Percentiles rank a stretch among this genome's conserved stretches.
These are phyloP conservation scores for Limenitis camilla DNA, from an alignment of 2,888 invertebrate genomes.

Conservation along the genomic window DNA sequence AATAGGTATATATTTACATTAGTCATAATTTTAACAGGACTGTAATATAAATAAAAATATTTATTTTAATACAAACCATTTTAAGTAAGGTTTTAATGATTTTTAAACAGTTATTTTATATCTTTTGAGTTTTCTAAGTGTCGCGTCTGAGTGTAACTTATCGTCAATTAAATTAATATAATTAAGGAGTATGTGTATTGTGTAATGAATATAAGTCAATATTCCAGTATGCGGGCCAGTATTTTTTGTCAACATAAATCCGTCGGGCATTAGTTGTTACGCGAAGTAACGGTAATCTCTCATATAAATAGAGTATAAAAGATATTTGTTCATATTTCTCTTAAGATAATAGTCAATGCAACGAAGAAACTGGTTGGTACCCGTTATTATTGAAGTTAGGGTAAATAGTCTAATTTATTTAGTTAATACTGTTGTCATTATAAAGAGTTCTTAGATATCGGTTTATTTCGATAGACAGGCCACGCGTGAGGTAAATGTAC, in stretches of 20 bases:
- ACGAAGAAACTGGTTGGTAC: constrained; percentile 20
- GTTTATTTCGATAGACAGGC: constrained; percentile 26
- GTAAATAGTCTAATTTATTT: constrained; percentile 44
- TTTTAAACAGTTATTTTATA: background rate
- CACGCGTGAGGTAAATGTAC: background rate
- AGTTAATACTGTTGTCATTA: constrained; percentile 43
- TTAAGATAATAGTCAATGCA: constrained; percentile 23
- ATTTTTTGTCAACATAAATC: constrained; percentile 30
- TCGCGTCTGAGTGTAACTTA: constrained; percentile 12
- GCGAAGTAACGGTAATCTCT: constrained; percentile 13
- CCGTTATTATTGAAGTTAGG: constrained; percentile 20
- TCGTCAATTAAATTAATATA: constrained; percentile 23
- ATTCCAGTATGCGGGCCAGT: constrained; percentile 35
- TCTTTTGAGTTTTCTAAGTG: constrained; percentile 6
- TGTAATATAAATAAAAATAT: no score
- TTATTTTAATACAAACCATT: no score
- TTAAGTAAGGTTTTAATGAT: background rate
- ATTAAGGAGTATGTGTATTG: constrained; percentile 14
- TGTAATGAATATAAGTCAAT: constrained; percentile 14
- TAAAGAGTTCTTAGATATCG: constrained; percentile 21
- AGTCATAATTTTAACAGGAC: no score
- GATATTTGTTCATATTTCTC: constrained; percentile 18
- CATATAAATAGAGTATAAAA: constrained; percentile 17
- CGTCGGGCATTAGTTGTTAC: constrained; percentile 26
- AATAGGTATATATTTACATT: no score